Percentiles rank a stretch among this genome's conserved stretches.
phyloP scores from a whole-genome alignment of 2,888 invertebrate species.

The Epistrophe eligans region DNA sequence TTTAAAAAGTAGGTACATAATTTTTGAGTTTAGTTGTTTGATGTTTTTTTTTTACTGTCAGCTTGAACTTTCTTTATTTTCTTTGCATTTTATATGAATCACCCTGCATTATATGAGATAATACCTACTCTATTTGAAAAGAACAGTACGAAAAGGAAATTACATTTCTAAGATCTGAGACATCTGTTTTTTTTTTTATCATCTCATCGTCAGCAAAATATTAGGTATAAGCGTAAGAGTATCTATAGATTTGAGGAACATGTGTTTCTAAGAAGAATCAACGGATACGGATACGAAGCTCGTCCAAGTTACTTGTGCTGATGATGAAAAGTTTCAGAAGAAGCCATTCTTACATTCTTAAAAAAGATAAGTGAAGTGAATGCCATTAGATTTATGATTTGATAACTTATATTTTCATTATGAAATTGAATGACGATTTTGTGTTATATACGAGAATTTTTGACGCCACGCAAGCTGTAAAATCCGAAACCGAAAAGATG shows the following conservation, averaged over 20 bases:
- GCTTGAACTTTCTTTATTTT: no score
- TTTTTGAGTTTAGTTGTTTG: no score
- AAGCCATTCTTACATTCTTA: background rate
- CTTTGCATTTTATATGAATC: background rate
- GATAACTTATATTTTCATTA: slow-evolving; percentile 11
- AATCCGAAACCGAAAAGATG: background rate
- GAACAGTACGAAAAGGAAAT: slow-evolving; percentile 23
- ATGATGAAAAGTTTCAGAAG: slow-evolving; percentile 7
- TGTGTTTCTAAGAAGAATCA: slow-evolving; percentile 2
- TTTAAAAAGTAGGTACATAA: no score
- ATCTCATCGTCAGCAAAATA: slow-evolving; percentile 23
- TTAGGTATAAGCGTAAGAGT: background rate
- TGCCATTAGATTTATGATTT: background rate
- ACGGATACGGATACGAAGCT: background rate
- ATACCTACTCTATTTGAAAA: background rate
- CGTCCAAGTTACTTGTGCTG: background rate
- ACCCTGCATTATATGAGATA: background rate
- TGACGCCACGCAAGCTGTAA: background rate
- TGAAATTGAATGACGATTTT: background rate
- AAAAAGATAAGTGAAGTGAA: slow-evolving; percentile 2
- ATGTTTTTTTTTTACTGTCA: no score
- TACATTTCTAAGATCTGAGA: slow-evolving; percentile 12
- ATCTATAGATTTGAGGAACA: background rate
- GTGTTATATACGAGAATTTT: background rate
- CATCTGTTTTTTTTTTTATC: slow-evolving; percentile 8